Base-by-base conservation (phyloP, 2,113 vertebrate species). In the Muscicapa adusta region DNA sequence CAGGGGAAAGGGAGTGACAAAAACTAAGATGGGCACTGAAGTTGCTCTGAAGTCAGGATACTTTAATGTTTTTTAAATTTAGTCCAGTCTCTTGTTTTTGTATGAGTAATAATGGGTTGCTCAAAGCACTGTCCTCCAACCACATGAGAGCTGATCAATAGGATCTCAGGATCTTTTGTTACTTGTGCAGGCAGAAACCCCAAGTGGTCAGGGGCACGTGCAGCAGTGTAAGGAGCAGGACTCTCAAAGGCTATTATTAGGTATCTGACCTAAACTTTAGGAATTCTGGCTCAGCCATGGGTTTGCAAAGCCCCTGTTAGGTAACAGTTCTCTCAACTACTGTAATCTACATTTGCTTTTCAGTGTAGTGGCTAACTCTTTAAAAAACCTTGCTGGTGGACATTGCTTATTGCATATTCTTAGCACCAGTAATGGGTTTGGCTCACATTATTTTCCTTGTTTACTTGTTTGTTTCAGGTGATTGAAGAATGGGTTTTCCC, bases 141-240 rank as follows among this genome's bases (percentile, higher is more conserved):
- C 24, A 24, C 50, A 2, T 5, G 24, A 9, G 16, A 50, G 48
- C 0, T 67, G 34, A 24, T 62, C 14, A 24, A 3, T 0, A 14
- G 47, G 74, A 75, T 28, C 48, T 54, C 47, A 29, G 53, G 42
- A 22, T 31, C 12, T 8, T 25, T 60, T 24, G 38, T 40, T 18
- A 25, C 18, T 20, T 47, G 63, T 19, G 48, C 34, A 71, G 28
- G n/a, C 47, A 82, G 61, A 66, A 74, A 45, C 8, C 62, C 36
- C 3, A 14, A 19, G 15, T 23, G 56, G 31, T 25, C 4, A 1
- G 34, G 34, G 24, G 29, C 20, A 12, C 0, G 6, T 8, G 26
- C 14, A 45, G 57, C 34, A n/a, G 50, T 20, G 38, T 20, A 6
- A 33, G 53, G 45, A 67, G 16, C 8, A 63, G 26, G 47, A 26